Base-by-base conservation (phyloP, 2,888 invertebrate genomes). In the Oscheius myriophilus region DNA sequence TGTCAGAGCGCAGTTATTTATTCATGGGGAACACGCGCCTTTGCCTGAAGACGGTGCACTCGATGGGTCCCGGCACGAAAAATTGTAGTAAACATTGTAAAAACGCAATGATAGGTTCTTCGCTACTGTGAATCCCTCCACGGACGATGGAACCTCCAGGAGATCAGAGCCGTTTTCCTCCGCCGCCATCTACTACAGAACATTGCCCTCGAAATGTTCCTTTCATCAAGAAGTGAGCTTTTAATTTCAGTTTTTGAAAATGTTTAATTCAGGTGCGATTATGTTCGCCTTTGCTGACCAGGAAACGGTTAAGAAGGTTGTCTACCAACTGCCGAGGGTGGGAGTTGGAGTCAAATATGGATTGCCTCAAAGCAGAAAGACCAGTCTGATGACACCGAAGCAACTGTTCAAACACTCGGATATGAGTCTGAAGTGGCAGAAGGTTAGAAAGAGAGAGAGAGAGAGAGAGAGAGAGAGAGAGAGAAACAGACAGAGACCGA, bases 111-210 rank as follows among this genome's bases (percentile, higher is more conserved):
- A 70, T 90, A 95, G 95, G 93, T 95, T 64, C 89, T 98, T 82
- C 94, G 94, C 86, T 98, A 97, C 89, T 96, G 97, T 89, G 98
- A 99, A 87, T 94, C 96, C 88, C 91, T 96, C 57, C 97, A 98
- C 88, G 97, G 97, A 73, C 95, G 97, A 89, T 99, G 98, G 98
- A 96, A 96, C 90, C 97, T 98, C 90, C 94, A 94, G 82, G 98
- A 99, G 90, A 94, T 99, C 76, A 92, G 98, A 14, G 98, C 98
- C 72, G 96, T 99, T 85, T 98, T 99, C 90, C 94, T 96, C 12
- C 91, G 98, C 2, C 91, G 96, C 53, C 97, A 97, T 88, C 91
- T 98, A 65, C 91, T 98, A 81, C 97, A 98, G 89, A 96, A 96
- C 82, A 88, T 88, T 68, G 96, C 96, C 77, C 92, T 99, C 87